Percentiles rank a stretch among this genome's conserved stretches.
Conservation (phyloP, 2,797 vertebrate species). For the Danio aesculapii region DNA sequence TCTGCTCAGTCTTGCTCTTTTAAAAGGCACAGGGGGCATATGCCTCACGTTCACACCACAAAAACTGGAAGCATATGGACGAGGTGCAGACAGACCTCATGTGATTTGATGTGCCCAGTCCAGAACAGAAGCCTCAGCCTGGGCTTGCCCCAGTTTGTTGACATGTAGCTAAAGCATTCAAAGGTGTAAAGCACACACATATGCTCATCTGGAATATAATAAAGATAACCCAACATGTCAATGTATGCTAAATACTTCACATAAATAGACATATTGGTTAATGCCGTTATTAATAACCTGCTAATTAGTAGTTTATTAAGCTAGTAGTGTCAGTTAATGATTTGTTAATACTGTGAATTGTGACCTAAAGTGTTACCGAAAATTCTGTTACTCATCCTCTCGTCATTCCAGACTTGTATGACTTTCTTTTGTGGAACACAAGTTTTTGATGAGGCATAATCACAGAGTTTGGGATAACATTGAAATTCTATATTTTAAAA, state of each 20-base stretch:
- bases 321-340: too few relatives aligned
- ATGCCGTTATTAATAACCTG: too few relatives aligned
- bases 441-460: not conserved
- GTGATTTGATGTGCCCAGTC: conserved; percentile 37
- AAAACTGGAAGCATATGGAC: conserved; percentile 44
- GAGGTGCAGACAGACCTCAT: conserved; percentile 35
- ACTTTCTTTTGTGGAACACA: not conserved
- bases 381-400: too few relatives aligned
- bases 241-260: not conserved
- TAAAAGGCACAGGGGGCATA: conserved; percentile 22
- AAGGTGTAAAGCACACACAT: conserved; percentile 35
- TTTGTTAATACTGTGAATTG: too few relatives aligned
- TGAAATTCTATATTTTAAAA: not conserved
- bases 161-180: conserved; percentile 39
- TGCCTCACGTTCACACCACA: conserved; percentile 20
- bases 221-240: not conserved
- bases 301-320: too few relatives aligned
- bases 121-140: conserved; percentile 43
- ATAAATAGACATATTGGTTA: not conserved
- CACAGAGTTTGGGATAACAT: not conserved
- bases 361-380: too few relatives aligned
- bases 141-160: conserved; percentile 40
- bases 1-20: conserved; percentile 42
- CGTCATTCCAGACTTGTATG: not conserved
- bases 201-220: not conserved